Conservation (phyloP, 2,797 vertebrate genomes). For the Xiphorhynchus erythropygius region DNA sequence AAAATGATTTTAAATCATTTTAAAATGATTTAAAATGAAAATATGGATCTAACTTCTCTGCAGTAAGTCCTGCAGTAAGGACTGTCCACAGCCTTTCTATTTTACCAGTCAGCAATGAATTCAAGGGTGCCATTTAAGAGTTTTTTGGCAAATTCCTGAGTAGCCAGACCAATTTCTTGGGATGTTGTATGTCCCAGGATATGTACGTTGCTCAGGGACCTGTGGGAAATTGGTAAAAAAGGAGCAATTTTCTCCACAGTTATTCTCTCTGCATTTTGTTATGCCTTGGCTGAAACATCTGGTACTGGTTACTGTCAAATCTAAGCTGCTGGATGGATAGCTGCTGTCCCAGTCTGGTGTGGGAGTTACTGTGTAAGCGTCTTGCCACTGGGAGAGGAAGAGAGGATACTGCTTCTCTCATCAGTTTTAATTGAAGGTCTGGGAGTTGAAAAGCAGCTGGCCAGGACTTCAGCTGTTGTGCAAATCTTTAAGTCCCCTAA, state of each 20-base stretch:
- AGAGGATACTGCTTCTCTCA: constrained; percentile 17
- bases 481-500: neutral
- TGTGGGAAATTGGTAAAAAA: neutral
- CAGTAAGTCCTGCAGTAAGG: neutral
- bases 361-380: neutral
- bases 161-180: neutral
- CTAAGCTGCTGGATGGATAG: neutral
- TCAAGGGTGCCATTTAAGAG: neutral
- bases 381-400: neutral
- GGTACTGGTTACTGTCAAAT: constrained; percentile 46
- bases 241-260: neutral
- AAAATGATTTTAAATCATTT: too few species aligned
- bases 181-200: neutral
- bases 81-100: neutral
- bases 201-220: neutral
- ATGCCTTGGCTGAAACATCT: constrained; percentile 11
- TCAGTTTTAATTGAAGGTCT: constrained; percentile 17
- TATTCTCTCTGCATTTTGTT: neutral
- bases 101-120: neutral
- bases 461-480: neutral
- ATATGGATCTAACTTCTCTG: neutral
- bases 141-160: neutral
- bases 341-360: neutral
- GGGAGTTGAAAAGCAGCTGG: neutral
- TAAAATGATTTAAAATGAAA: neutral